These are phyloP conservation scores for Protobothrops mucrosquamatus DNA, from an alignment of 2,113 vertebrate species.

Conservation along the genomic window DNA sequence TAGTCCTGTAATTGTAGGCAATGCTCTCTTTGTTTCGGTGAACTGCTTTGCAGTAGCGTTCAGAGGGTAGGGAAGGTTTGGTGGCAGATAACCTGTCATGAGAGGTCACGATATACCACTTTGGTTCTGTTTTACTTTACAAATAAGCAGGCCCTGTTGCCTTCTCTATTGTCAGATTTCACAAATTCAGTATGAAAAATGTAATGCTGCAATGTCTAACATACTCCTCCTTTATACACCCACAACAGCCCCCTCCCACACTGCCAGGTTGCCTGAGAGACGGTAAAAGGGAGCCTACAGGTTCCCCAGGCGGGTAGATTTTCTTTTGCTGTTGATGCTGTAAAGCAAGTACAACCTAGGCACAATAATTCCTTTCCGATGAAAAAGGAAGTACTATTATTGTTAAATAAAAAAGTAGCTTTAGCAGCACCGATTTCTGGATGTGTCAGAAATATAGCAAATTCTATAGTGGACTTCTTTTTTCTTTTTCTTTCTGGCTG, in stretches of 20 bases:
- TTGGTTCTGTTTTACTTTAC: background rate
- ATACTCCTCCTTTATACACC: background rate
- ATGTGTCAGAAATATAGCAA: background rate
- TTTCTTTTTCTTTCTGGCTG: background rate
- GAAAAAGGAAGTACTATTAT: background rate
- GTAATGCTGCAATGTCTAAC: accelerated
- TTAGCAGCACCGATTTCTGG: background rate
- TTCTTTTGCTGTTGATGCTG: background rate
- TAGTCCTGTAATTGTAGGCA: background rate
- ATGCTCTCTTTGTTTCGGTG: background rate
- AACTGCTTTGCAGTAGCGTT: background rate
- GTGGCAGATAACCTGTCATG: background rate
- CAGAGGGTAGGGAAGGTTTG: background rate
- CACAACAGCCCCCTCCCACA: background rate
- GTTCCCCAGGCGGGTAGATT: background rate
- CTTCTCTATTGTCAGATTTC: slow-evolving; percentile 4
- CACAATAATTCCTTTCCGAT: background rate
- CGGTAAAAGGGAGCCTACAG: background rate
- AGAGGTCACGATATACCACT: background rate
- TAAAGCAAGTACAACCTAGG: background rate
- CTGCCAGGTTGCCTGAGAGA: background rate
- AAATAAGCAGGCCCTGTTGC: background rate
- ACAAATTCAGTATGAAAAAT: background rate
- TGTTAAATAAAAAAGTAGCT: background rate
- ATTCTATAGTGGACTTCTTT: background rate